phyloP scores from a whole-genome alignment of 37 sponge, comb jelly and placozoan species.

The Amphimedon queenslandica region DNA sequence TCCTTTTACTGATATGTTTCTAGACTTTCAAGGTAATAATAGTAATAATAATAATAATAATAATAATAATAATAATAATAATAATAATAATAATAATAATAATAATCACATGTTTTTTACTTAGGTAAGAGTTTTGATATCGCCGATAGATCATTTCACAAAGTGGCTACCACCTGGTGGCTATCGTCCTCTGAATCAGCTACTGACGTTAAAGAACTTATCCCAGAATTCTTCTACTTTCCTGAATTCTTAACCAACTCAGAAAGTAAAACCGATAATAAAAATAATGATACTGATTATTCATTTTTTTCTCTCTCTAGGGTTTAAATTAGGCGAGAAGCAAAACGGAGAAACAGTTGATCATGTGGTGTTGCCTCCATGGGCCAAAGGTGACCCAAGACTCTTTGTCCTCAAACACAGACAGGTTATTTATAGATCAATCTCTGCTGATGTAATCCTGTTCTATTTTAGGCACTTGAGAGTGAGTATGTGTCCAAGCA shows the following conservation, averaged over 20 bases:
- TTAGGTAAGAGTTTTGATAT: conserved; percentile 87
- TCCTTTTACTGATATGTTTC: conserved; percentile 95
- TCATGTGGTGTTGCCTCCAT: conserved; percentile 87
- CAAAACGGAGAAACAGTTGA: conserved; percentile 81
- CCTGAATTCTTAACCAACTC: conserved; percentile 91
- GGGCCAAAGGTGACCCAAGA: conserved; percentile 74
- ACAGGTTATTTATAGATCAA: conserved; percentile 38
- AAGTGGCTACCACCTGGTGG: conserved; percentile 87
- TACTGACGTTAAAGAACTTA: conserved; percentile 94
- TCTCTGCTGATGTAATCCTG: not conserved
- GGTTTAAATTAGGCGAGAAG: conserved; percentile 86
- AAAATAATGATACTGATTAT: not conserved
- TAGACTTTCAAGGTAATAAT: conserved; percentile 86
- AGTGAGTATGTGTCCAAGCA: conserved; percentile 88
- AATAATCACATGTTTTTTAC: not conserved
- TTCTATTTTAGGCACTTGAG: conserved; percentile 83
- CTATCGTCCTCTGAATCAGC: conserved; percentile 87
- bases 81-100: conserved; percentile 1
- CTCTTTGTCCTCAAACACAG: conserved; percentile 90
- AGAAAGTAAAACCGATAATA: conserved; percentile 83
- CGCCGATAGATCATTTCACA: conserved; percentile 94
- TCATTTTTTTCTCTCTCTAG: conserved; percentile 21
- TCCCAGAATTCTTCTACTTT: conserved; percentile 98
- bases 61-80: not conserved
- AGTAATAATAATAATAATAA: not conserved